Evolutionary conservation across 2,113 vertebrate genomes (phyloP).

Genomic region (Todiramphus saurophagus): DNA sequence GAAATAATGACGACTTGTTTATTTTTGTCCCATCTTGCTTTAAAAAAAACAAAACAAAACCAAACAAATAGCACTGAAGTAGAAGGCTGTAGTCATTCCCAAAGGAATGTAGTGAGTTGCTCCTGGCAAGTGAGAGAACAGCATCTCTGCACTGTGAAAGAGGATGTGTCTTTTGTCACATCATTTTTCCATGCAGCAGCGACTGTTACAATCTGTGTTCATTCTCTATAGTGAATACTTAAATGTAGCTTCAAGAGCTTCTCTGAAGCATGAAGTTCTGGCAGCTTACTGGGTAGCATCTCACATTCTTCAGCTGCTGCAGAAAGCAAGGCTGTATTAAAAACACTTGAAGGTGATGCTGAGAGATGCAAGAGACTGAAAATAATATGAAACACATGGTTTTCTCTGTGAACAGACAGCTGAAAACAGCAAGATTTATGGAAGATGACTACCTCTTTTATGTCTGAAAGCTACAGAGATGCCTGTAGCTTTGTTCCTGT

Average conservation of each 20-base stretch:
- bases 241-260: background rate
- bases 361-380: background rate
- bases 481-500: background rate
- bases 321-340: background rate
- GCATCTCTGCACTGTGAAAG: fast-evolving
- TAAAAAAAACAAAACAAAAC: background rate
- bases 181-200: background rate
- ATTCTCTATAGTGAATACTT: background rate
- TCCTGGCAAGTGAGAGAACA: background rate
- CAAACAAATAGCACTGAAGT: background rate
- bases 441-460: background rate
- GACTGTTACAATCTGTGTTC: background rate
- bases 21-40: background rate
- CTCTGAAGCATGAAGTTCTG: background rate
- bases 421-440: background rate
- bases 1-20: background rate
- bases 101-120: background rate
- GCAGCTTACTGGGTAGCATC: background rate
- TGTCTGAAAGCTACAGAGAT: background rate
- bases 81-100: background rate
- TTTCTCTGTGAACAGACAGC: background rate
- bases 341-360: background rate
- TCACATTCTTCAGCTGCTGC: background rate
- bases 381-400: background rate
- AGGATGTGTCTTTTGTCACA: fast-evolving